Evolutionary conservation across 1,140 invertebrate genomes (phyloP), one percentile per base, ranked within the genome.

Genomic region (Diprion similis): DNA sequence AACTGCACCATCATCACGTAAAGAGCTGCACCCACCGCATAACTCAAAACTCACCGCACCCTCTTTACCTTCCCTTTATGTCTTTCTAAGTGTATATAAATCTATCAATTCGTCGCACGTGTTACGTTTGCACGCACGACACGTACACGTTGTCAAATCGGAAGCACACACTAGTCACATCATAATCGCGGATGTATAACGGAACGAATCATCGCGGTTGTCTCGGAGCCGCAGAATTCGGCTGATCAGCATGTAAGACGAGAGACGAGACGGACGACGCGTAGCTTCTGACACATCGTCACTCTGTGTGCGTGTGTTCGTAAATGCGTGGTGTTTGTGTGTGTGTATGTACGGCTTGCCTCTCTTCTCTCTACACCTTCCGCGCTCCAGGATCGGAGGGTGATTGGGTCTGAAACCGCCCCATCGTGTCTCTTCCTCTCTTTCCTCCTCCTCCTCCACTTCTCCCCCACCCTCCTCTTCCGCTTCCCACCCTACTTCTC

Each of bases 141-240:
- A 37, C 24, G 24, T 6, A 37, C 24, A 37, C 24, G 24, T 37
- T 37, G 24, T 37, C 24, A 37, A 37, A 37, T 37, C 68, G 11
- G 71, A 72, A 71, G 46, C 15, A 78, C 15, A 78, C 79, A 64
- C 1, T 15, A 15, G 59, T 64, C 59, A 64, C 59, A 64, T 64
- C 1, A 15, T 64, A 17, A 17, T 18, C 13, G 59, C 59, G 59
- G 24, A 37, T 37, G 6, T 37, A 6, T 1, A 37, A 37, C 6
- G 24, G 24, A 37, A 37, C 59, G 59, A 15, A 64, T 64, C 17
- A 64, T 64, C 59, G 13, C 13, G 17, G 13, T 15, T 18, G 13
- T 64, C 59, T 64, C 59, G 59, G 8, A 64, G 13, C 1, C 59
- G 51, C 51, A 15, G 13, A 64, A 17, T 64, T 15, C 13, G 17